Conservation (phyloP, 2,113 vertebrate species). For the Dipodomys stephensi region DNA sequence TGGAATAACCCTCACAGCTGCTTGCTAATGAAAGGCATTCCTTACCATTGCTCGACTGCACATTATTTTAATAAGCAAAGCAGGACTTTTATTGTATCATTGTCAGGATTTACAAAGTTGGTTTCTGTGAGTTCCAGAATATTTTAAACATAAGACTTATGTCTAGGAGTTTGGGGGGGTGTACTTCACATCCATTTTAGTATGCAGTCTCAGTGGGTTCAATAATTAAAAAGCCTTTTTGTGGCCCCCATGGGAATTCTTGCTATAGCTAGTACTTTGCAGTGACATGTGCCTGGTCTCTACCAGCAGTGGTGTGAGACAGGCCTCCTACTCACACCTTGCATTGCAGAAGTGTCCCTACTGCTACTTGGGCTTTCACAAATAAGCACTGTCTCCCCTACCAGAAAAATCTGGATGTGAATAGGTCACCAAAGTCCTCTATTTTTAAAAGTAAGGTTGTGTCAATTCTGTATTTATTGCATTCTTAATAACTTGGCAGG, state of each 20-base stretch:
- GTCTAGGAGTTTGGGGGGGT: background rate
- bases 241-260: background rate
- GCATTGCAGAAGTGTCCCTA: background rate
- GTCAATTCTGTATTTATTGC: slow-evolving; percentile 13
- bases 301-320: background rate
- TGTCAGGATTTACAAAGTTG: slow-evolving; percentile 41
- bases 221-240: background rate
- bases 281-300: background rate
- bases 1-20: slow-evolving; percentile 55
- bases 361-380: background rate
- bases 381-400: background rate
- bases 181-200: background rate
- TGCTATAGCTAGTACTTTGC: background rate
- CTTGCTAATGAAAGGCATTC: slow-evolving; percentile 55
- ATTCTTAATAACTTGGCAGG: slow-evolving; percentile 9
- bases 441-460: slow-evolving; percentile 3
- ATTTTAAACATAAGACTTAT: slow-evolving; percentile 42
- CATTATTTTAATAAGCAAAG: slow-evolving; percentile 47
- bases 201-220: background rate
- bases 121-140: slow-evolving; percentile 53
- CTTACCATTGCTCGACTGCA: background rate
- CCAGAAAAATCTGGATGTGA: background rate
- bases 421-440: background rate
- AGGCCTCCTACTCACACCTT: background rate
- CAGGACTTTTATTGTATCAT: background rate